Base-by-base conservation (phyloP, 2,797 vertebrate species). In the Crenichthys baileyi region DNA sequence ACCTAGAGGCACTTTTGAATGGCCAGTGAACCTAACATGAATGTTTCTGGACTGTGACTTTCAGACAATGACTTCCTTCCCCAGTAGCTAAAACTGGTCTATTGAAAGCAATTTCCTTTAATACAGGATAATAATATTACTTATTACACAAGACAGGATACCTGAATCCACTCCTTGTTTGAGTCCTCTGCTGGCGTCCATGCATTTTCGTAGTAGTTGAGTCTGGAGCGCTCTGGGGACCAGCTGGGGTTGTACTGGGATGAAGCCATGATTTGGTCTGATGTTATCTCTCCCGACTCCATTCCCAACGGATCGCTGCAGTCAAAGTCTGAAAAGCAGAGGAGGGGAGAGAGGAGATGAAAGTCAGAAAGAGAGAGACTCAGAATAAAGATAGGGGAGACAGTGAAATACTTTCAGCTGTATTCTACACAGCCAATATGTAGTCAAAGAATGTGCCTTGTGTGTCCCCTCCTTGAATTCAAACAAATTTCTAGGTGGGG, bases 141-240 rank as follows among this genome's bases (percentile, higher is more conserved):
- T 44, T 41, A 15, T 41, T 18, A 15, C 26, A 71, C 18, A 2
- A 36, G n/a, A 55, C 13, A 20, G 11, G 0, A 72, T 97, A 99
- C 98, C 98, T 99, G 98, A 90, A 99, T 98, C 98, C 98, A 99
- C 88, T 99, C 98, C 91, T 95, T 96, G 89, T 90, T 91, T 12
- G 97, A 96, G 89, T 99, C 98, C 82, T 98, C 97, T 31, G 97
- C 95, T 0, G 98, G 98, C 0, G 98, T 99, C 98, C 98, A 99
- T 20, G 97, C 98, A 2, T 99, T 99, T 90, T 99, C 97, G 5
- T 96, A 96, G 90, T 98, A 98, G 96, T 98, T 97, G 84, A 99
- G 96, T 79, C 98, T 95, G 72, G 98, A 98, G 53, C 98, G 97
- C 92, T 99, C 97, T 7, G 97, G 91, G 82, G 98, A 97, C 98